Base-by-base conservation (phyloP, 2,888 invertebrate species). In the Harpalus rufipes region DNA sequence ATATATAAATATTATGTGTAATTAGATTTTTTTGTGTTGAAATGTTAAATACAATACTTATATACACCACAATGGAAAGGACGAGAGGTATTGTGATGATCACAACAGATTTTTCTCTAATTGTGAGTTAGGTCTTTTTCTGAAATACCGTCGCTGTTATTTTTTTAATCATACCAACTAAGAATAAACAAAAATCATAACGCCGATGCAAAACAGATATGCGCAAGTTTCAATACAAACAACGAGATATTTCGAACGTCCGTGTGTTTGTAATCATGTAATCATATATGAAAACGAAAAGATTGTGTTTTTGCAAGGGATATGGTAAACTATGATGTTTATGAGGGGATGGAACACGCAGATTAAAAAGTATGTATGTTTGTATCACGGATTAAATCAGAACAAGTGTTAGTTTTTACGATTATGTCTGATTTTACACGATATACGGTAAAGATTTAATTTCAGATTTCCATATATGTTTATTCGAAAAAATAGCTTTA, bases 311-410 rank as follows among this genome's bases (percentile, higher is more conserved):
- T 51, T 51, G 44, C 44, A 6, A 51, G 44, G 44, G 44, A 51
- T 51, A 51, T 32, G 32, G 44, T 51, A 51, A 51, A 51, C 44
- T 51, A 51, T 12, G 44, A 51, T 51, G 44, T 51, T 51, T 51
- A 51, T 51, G 44, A 51, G 44, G 44, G 44, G 44, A 51, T 51
- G 44, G 12, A 51, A 51, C 44, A 51, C 8, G 44, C 44, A 51
- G 44, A 51, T 51, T 51, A 51, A 51, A 51, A 51, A 51, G 44
- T 51, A 51, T 51, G 44, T 51, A 51, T 51, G 44, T 51, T 51
- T 51, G 44, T 51, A 51, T 51, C 44, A 4, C 44, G 44, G 44
- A 51, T 51, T 51, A 51, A 51, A 51, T 51, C 44, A 51, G 44
- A 51, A 51, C 7, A 51, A 12, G 44, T 51, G 44, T 51, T 51